Evolutionary conservation across 2,888 invertebrate species (phyloP).

Genomic region (Hydrotaea cyrtoneurina): DNA sequence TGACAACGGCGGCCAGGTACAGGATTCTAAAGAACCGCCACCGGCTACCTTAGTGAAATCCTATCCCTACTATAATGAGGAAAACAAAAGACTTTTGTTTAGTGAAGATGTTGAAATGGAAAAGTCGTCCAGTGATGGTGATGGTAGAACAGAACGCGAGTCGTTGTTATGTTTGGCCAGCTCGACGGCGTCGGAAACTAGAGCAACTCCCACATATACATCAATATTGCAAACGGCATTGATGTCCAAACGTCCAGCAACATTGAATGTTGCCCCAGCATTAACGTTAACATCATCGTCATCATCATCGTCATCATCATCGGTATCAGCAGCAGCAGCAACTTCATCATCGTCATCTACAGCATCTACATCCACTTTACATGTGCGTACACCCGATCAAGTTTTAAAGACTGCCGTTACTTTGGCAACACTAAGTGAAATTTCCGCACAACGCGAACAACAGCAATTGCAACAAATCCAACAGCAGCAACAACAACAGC

Average conservation of each 20-base stretch:
- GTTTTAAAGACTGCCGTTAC: constrained; percentile 77
- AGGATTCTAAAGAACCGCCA: neutral
- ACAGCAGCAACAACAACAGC: constrained; percentile 70
- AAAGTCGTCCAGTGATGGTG: constrained; percentile 43
- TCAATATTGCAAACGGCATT: constrained; percentile 80
- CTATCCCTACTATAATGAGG: constrained; percentile 52
- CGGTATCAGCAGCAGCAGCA: constrained; percentile 65
- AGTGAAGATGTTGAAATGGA: constrained; percentile 21
- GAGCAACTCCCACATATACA: constrained; percentile 72
- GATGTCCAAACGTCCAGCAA: constrained; percentile 78
- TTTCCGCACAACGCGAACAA: constrained; percentile 75
- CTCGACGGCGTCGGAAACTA: constrained; percentile 62
- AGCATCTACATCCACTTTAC: constrained; percentile 68
- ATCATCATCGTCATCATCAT: constrained; percentile 59
- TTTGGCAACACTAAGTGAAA: constrained; percentile 75
- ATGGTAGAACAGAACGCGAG: constrained; percentile 5
- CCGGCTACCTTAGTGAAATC: constrained; percentile 45
- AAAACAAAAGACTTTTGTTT: constrained; percentile 62
- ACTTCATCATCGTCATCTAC: constrained; percentile 68
- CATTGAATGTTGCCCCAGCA: constrained; percentile 66
- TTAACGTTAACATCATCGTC: constrained; percentile 66
- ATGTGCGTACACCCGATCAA: constrained; percentile 73
- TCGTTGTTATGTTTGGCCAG: constrained; percentile 15
- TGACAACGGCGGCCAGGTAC: constrained; percentile 26
- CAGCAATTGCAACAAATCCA: constrained; percentile 72